Evolutionary conservation across 2,888 invertebrate species (phyloP), one percentile per base, ranked within the genome.

Genomic region (Pimpla rufipes): DNA sequence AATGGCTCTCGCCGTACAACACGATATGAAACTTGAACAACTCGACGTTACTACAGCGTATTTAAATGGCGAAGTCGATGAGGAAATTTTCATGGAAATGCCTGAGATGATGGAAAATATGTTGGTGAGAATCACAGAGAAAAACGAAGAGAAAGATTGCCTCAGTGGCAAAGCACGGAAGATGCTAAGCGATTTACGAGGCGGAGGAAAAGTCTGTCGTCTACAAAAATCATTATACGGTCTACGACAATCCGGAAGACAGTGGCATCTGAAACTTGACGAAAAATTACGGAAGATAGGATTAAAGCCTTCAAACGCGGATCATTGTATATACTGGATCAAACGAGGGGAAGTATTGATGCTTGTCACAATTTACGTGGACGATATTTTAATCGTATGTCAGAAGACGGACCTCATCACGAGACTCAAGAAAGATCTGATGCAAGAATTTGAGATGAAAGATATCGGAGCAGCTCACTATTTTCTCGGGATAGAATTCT

Each of bases 171-270:
- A 66, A 5, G 10, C 73, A 37, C 45, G 8, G 0, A 37, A 64
- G 6, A 74, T 47, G 45, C 16, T 67, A 66, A 52, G 64, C 73
- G 52, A 45, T 80, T 42, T 23, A 6, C 52, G 50, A 70, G 2
- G 3, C 23, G 16, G 50, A 45, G 55, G 21, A 62, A 59, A 50
- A 59, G 76, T 71, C 16, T 81, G 70, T 10, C 42, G 37, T 10
- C 37, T 81, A 13, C 47, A 71, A 18, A 71, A 66, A 23, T 45
- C 66, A 0, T 10, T 81, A 2, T 81, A 76, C n/a, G 80, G 68
- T 4, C n/a, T 68, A 11, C 42, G 35, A 0, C 62, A 68, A 23
- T 64, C 80, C 0, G 50, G 68, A 2, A 8, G 68, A 2, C 62
- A 75, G 18, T 81, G 74, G 74, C 11, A 68, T 21, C 2, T 35